Evolutionary conservation across 2,113 vertebrate genomes (phyloP).

Genomic region (Stigmatopora nigra): DNA sequence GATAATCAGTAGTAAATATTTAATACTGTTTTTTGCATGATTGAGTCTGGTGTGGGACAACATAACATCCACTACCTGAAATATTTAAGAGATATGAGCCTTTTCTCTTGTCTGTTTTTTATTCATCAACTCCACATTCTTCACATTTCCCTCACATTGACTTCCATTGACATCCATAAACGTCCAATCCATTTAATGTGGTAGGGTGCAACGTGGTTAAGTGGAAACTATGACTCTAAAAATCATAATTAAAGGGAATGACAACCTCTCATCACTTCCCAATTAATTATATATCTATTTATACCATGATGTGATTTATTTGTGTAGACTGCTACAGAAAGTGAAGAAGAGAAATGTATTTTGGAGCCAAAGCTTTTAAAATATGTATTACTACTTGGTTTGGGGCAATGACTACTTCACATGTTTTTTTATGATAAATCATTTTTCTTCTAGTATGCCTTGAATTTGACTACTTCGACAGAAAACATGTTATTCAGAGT

Average conservation of each 20-base stretch:
- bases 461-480: no score
- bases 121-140: slow-evolving; percentile 11
- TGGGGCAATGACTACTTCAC: neutral
- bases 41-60: neutral
- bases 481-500: no score
- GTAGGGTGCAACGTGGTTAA: no score
- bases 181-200: no score
- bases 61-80: neutral
- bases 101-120: slow-evolving; percentile 35
- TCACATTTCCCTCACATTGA: neutral
- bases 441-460: neutral
- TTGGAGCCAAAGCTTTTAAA: neutral
- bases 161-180: no score
- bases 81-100: slow-evolving; percentile 8
- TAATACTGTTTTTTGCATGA: slow-evolving; percentile 1
- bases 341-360: neutral
- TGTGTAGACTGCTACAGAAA: neutral
- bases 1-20: neutral
- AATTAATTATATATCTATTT: neutral
- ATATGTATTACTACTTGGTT: neutral
- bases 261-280: neutral
- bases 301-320: neutral
- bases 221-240: neutral
- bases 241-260: neutral
- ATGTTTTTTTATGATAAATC: neutral